Conservation (phyloP, 2,113 vertebrate genomes). For the Tupaia chinensis region DNA sequence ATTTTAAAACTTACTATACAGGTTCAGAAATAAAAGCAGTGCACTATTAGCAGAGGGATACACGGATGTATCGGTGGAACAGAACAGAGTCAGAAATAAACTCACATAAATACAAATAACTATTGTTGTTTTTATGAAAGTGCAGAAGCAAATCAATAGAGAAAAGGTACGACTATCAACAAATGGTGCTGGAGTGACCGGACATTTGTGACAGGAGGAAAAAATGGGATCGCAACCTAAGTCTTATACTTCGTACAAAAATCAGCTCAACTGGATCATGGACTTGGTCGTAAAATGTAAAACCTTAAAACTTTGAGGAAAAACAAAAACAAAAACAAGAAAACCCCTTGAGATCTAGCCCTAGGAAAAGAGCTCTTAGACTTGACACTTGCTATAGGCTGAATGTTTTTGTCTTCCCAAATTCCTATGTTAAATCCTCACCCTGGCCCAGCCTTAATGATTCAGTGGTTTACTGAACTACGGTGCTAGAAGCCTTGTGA, state of each 20-base stretch:
- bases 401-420: not conserved
- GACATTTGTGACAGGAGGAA: not conserved
- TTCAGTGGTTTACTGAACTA: too few relatives aligned
- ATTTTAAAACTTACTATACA: not conserved
- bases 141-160: not conserved
- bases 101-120: not conserved
- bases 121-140: not conserved
- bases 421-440: not conserved
- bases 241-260: not conserved
- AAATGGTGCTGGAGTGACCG: not conserved
- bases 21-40: not conserved
- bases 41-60: not conserved
- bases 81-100: not conserved
- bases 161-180: not conserved
- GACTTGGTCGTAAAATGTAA: not conserved
- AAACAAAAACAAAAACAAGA: not conserved
- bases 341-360: not conserved
- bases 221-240: not conserved
- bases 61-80: not conserved
- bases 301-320: not conserved
- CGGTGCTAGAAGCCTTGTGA: too few relatives aligned
- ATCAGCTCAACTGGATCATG: not conserved
- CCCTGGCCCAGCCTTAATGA: too few relatives aligned
- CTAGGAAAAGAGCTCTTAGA: not conserved
- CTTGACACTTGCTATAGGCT: not conserved